Base-by-base conservation (phyloP, 2,888 invertebrate species). In the Pachliopta kotzebuea region DNA sequence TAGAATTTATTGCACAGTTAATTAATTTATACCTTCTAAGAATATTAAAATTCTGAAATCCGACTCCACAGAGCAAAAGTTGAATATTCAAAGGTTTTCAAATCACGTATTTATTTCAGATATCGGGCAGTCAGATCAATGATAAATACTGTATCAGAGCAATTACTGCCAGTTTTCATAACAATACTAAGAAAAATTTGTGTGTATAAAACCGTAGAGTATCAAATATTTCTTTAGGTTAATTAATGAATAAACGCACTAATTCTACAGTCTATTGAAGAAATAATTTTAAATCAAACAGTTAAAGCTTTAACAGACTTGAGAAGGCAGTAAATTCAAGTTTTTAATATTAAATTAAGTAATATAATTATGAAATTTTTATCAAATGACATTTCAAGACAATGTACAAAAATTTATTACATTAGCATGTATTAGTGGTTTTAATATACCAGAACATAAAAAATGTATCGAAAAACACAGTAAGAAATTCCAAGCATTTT, bases 401-500 rank as follows among this genome's bases (percentile, higher is more conserved):
- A 37, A 37, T 11, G 11, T 11, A 37, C 37, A 37, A 37, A 37
- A 37, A 11, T 14, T 14, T 14, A 11, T 37, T 14, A 11, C 11
- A 37, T 37, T 37, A 4, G 37, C 11, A 37, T 37, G 11, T 11
- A 37, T 37, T 14, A 11, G 37, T 11, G 4, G 4, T 37, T 37
- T 14, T 37, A 11, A 37, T 11, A 37, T 37, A 37, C 37, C 14
- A 3, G 4, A 14, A 11, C 37, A 37, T 14, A 37, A 45, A 52
- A 52, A 52, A 21, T 23, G 8, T 52, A 52, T 21, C 8, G 14
- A 23, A 52, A 20, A 52, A 52, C 50, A 21, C 50, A 21, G 0
- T 52, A 20, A 21, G 52, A 3, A 42, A 61, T 55, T 55, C 29
- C 31, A 58, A 29, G 31, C 23, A 58, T 61, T 73, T 77, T 77